Evolutionary conservation across 1,140 invertebrate species (phyloP), one percentile per base, ranked within the genome.

Genomic region (Pollicipes pollicipes): DNA sequence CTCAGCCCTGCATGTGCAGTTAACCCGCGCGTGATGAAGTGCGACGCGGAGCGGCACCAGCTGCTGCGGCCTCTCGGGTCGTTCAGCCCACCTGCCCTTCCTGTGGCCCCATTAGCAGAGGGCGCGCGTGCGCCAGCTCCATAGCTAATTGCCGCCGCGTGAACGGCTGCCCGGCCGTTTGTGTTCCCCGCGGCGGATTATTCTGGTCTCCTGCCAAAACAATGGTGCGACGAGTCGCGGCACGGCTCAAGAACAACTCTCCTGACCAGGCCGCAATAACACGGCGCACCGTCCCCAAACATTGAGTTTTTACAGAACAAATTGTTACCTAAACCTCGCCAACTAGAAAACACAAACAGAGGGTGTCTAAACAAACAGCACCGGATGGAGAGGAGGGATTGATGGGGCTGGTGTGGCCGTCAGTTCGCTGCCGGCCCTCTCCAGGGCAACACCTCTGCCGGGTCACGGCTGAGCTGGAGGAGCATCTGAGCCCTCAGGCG

Each of bases 231-330:
- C 17, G 8, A 21, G 13, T 10, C 6, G 45, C 45, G 45, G 45
- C 17, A 21, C 45, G n/a, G 45, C 45, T 58, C 45, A 58, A 58
- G 24, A 58, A 58, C 45, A 58, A 58, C 45, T 58, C 45, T 58
- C 45, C 45, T 58, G 45, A 58, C 45, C 45, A 58, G 45, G 24
- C 45, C 45, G 2, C 6, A 58, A 58, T 58, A 58, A 58, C 45
- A 58, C 24, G 3, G 45, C 45, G 45, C n/a, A n/a, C 21, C 45
- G 45, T 58, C 10, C 45, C 10, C 45, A 58, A 58, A 58, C 45
- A 58, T 58, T 58, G 45, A 58, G 45, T 58, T 58, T 58, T 58
- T 58, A 58, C 45, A 58, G 45, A 58, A 58, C 45, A 58, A 58
- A 58, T 58, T 58, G 45, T 58, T 58, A 58, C 45, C 45, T 58